Conservation (phyloP, 2,113 vertebrate genomes). For the Dipodomys spectabilis region DNA sequence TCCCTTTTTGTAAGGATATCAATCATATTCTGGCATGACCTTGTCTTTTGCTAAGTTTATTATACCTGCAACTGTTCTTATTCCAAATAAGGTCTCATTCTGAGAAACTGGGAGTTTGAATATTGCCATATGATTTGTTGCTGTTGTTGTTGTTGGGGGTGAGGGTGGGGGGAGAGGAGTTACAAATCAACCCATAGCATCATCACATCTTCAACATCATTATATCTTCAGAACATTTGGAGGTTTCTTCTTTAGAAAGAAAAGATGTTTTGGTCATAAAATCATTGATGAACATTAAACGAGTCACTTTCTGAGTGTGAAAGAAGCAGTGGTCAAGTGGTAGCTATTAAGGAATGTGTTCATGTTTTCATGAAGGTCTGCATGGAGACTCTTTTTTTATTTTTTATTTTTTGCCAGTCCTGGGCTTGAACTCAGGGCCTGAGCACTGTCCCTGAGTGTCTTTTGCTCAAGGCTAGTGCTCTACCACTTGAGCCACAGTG, state of each 20-base stretch:
- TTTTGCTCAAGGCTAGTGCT: too few species aligned
- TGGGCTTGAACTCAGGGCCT: too few species aligned
- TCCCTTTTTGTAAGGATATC: not conserved
- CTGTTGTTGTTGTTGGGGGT: not conserved
- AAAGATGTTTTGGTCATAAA: not conserved
- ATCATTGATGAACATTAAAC: not conserved
- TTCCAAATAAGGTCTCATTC: not conserved
- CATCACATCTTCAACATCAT: too few species aligned
- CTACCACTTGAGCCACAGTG: too few species aligned
- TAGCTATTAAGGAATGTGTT: not conserved
- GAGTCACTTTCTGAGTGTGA: not conserved
- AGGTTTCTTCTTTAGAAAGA: conserved; percentile 24
- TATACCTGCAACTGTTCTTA: not conserved
- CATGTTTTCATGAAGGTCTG: not conserved
- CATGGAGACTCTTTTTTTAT: not conserved
- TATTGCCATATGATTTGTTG: not conserved
- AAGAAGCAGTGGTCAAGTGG: not conserved
- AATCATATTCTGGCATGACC: not conserved
- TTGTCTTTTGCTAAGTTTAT: not conserved
- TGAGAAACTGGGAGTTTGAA: not conserved
- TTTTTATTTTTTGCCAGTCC: too few species aligned
- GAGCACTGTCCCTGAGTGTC: too few species aligned
- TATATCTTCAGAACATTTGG: not conserved
- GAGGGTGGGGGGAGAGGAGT: not conserved
- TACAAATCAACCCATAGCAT: not conserved